Conservation (phyloP, 2,797 vertebrate species). For the Pteronotus mesoamericanus region DNA sequence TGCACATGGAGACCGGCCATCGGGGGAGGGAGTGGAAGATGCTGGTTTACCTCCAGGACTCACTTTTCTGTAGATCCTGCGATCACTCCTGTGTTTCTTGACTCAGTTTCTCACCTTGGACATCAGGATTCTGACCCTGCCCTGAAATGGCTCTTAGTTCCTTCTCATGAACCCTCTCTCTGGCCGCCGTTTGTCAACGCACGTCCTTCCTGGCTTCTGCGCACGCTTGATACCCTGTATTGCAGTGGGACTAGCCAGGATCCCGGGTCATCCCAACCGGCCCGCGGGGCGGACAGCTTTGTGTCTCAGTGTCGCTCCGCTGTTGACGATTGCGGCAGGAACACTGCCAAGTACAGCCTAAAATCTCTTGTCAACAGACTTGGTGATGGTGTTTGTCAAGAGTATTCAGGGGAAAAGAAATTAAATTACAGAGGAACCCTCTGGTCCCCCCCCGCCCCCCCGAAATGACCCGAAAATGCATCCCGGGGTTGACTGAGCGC, state of each 20-base stretch:
- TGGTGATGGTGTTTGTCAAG: conserved; percentile 23
- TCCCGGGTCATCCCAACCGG: not conserved
- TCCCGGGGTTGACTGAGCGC: not conserved
- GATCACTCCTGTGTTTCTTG: not conserved
- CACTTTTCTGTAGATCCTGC: not conserved
- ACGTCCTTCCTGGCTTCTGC: not conserved
- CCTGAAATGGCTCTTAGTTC: not conserved
- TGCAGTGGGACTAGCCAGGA: not conserved
- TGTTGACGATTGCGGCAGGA: not conserved
- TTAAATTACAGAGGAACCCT: conserved; percentile 26
- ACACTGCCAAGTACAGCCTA: not conserved
- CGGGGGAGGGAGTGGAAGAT: not conserved
- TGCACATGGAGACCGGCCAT: not conserved
- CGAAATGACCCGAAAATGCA: not conserved
- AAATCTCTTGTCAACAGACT: not conserved
- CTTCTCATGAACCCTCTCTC: not conserved
- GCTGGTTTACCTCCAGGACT: not conserved
- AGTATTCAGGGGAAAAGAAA: conserved; percentile 43
- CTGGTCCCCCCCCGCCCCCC: too few relatives aligned
- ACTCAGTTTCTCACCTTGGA: not conserved
- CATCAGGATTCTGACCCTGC: not conserved
- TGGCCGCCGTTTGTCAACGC: not conserved
- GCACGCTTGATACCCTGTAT: not conserved
- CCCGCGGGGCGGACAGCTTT: not conserved
- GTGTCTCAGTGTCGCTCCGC: not conserved